Conservation (phyloP, 1,140 invertebrate genomes). For the Cylas formicarius region DNA sequence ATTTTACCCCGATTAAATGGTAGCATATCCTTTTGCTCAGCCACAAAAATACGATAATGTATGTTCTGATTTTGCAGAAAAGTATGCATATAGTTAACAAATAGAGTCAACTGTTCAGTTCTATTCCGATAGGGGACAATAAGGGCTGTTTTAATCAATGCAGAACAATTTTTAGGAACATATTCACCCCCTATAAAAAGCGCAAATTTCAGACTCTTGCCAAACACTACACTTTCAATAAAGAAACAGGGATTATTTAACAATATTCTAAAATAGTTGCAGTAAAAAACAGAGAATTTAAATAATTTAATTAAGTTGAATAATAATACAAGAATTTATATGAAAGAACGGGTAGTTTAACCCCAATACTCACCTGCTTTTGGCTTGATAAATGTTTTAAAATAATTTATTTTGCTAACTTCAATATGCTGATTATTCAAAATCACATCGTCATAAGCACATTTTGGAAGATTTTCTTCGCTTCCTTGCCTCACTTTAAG, state of each 20-base stretch:
- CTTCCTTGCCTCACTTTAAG: slow-evolving; percentile 5
- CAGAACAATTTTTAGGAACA: slow-evolving; percentile 63
- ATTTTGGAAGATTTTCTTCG: slow-evolving; percentile 25
- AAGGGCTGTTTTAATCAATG: slow-evolving; percentile 73
- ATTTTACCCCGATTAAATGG: slow-evolving; percentile 91
- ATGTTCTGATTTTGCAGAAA: slow-evolving; percentile 82
- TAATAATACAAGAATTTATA: too few species aligned
- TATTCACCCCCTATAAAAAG: slow-evolving; percentile 58
- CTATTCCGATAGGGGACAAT: slow-evolving; percentile 86
- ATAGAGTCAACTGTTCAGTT: slow-evolving; percentile 66
- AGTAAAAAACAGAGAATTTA: neutral
- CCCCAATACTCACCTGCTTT: slow-evolving; percentile 22
- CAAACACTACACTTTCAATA: neutral
- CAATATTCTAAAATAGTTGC: slow-evolving; percentile 4
- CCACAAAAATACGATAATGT: slow-evolving; percentile 74
- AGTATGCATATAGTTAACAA: slow-evolving; percentile 83
- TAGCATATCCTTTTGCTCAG: slow-evolving; percentile 72
- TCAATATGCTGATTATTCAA: slow-evolving; percentile 24
- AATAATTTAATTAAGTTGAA: slow-evolving; percentile 1
- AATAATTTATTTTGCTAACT: slow-evolving; percentile 19
- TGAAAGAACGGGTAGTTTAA: too few species aligned
- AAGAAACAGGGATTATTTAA: neutral
- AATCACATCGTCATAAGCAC: slow-evolving; percentile 30
- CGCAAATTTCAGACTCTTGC: slow-evolving; percentile 1
- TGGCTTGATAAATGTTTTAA: slow-evolving; percentile 13